These are phyloP conservation scores for Asobara japonica DNA, from an alignment of 1,140 invertebrate genomes.

Conservation along the genomic window DNA sequence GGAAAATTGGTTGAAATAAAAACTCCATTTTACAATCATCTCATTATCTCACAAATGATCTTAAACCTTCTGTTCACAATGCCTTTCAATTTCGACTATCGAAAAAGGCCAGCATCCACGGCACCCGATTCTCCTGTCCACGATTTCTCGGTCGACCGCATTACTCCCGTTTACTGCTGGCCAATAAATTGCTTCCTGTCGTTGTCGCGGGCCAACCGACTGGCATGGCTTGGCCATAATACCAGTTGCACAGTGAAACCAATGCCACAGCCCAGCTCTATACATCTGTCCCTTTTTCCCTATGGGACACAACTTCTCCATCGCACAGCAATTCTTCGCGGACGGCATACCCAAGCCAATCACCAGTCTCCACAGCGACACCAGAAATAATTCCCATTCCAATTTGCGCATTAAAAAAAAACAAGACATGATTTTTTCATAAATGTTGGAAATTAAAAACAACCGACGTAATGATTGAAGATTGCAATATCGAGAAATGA, in stretches of 20 bases:
- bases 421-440: not conserved
- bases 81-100: not conserved
- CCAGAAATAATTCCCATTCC: not conserved
- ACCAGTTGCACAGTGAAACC: conserved; percentile 46
- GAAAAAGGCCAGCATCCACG: not conserved
- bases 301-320: not conserved
- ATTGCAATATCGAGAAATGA: no score
- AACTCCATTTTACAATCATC: no score
- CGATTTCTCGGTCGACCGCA: conserved; percentile 48
- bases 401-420: not conserved
- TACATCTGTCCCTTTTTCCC: conserved; percentile 21
- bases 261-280: conserved; percentile 38
- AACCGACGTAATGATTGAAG: no score
- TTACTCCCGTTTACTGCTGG: conserved; percentile 48
- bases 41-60: no score
- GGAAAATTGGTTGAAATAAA: no score
- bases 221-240: conserved; percentile 37
- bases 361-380: not conserved
- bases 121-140: conserved; percentile 48
- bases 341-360: not conserved
- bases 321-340: not conserved
- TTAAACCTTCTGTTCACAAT: not conserved
- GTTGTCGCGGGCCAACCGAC: conserved; percentile 49
- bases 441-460: not conserved
- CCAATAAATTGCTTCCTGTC: conserved; percentile 58